Conservation (phyloP, 2,888 invertebrate species). For the Apamea crenata region DNA sequence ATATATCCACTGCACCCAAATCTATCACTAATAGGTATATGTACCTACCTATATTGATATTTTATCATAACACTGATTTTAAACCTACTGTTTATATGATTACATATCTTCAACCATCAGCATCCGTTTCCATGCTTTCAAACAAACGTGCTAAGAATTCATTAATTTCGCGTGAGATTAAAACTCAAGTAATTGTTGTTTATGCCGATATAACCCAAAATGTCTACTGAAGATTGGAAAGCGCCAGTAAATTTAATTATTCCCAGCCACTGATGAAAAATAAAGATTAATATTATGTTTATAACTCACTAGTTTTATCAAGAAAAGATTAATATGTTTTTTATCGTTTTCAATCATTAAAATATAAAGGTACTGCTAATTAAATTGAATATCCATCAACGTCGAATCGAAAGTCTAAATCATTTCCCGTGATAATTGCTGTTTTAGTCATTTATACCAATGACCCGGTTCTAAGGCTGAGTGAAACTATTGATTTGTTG, state of each 20-base stretch:
- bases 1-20: not conserved
- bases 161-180: constrained; percentile 25
- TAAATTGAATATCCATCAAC: constrained; percentile 43
- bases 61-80: not conserved
- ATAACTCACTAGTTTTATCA: constrained; percentile 30
- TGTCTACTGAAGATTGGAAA: constrained; percentile 44
- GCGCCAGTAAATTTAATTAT: constrained; percentile 42
- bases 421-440: constrained; percentile 12
- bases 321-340: constrained; percentile 40
- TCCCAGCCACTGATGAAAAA: constrained; percentile 31
- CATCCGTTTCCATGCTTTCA: constrained; percentile 19
- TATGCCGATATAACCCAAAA: constrained; percentile 26
- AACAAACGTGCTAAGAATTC: not conserved
- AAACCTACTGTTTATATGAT: not conserved
- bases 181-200: constrained; percentile 32
- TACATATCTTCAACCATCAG: not conserved
- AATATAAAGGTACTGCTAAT: constrained; percentile 43
- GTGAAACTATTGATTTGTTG: constrained; percentile 16
- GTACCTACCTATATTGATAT: not conserved
- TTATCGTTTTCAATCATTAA: constrained; percentile 45
- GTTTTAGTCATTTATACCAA: constrained; percentile 4
- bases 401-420: constrained; percentile 30
- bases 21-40: not conserved
- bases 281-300: constrained; percentile 34
- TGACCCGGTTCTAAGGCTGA: constrained; percentile 2